Conservation (phyloP, 2,113 vertebrate species). For the Tupaia chinensis region DNA sequence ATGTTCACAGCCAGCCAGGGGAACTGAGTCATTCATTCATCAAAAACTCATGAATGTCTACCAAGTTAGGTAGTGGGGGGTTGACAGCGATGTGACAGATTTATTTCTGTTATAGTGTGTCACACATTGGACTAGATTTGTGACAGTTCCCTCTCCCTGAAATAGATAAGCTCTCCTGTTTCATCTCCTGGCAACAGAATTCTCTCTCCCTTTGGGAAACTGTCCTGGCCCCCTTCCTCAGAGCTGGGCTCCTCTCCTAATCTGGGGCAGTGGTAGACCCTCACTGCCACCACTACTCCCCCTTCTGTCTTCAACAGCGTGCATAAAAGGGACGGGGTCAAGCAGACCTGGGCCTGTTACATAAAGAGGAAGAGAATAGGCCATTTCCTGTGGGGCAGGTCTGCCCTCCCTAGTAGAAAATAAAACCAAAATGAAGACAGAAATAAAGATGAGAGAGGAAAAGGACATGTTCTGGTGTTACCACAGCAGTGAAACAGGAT, state of each 20-base stretch:
- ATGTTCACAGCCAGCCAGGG: neutral
- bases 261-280: no score
- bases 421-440: neutral
- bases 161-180: neutral
- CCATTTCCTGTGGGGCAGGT: neutral
- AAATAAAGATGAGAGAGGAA: neutral
- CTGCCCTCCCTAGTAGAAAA: neutral
- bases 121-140: neutral
- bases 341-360: neutral
- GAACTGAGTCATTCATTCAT: slow-evolving; percentile 67
- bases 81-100: neutral
- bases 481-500: neutral
- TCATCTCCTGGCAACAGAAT: neutral
- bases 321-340: neutral
- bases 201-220: neutral
- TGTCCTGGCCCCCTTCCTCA: neutral
- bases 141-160: neutral
- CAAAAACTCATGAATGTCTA: slow-evolving; percentile 20
- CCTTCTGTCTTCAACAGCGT: neutral
- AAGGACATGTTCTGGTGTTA: neutral
- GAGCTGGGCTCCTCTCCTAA: neutral
- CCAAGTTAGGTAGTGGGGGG: neutral
- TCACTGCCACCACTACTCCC: no score
- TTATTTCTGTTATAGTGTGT: neutral
- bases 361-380: neutral